These are phyloP conservation scores for Mormyrus iriodes DNA, from an alignment of 2,113 vertebrate genomes.

Conservation along the genomic window DNA sequence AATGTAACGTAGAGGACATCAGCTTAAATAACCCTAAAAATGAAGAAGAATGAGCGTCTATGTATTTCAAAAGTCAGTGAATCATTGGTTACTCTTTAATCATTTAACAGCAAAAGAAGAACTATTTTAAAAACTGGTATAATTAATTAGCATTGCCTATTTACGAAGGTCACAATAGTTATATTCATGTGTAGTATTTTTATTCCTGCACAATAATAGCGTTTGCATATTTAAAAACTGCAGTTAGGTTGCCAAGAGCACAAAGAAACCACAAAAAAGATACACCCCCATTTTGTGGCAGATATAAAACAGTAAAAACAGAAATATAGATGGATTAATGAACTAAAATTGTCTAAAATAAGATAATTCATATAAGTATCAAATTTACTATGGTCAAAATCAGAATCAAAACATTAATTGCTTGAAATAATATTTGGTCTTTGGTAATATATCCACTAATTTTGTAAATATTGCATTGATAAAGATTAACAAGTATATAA, in stretches of 20 bases:
- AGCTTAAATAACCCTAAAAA: neutral
- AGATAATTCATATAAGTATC: neutral
- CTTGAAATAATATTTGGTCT: neutral
- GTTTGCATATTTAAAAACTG: neutral
- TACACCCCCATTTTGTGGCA: neutral
- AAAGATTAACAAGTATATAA: neutral
- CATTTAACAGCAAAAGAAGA: too few relatives aligned
- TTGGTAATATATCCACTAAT: neutral
- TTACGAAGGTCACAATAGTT: neutral
- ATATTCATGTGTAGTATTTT: neutral
- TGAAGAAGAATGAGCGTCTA: neutral
- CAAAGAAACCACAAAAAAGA: neutral
- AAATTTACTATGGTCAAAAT: neutral
- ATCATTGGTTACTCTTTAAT: neutral
- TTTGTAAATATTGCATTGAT: neutral
- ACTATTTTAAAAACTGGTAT: too few relatives aligned
- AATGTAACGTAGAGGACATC: neutral
- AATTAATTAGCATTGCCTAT: too few relatives aligned
- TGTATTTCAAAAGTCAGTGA: neutral
- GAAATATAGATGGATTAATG: neutral
- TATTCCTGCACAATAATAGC: neutral
- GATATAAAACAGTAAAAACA: neutral
- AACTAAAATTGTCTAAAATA: neutral
- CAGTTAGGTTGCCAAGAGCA: neutral
- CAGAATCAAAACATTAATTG: neutral